Percentiles rank a stretch among this genome's conserved stretches.
Conservation (phyloP, 2,797 vertebrate species). For the Xerus rutilus region DNA sequence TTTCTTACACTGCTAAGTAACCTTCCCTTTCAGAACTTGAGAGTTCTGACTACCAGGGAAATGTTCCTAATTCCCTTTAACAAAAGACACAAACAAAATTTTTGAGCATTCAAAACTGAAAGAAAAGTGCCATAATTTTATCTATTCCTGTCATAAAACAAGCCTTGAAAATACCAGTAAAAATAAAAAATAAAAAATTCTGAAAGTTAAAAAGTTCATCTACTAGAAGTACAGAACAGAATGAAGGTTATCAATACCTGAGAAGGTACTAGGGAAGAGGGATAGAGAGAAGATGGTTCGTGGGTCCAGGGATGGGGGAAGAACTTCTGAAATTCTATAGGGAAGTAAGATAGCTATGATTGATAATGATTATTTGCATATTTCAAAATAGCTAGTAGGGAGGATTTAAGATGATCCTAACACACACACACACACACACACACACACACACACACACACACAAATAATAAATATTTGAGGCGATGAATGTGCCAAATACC, state of each 20-base stretch:
- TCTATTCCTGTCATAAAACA: neutral
- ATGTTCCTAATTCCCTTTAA: neutral
- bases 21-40: neutral
- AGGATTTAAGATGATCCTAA: neutral
- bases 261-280: neutral
- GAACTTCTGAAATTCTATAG: neutral
- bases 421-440: neutral
- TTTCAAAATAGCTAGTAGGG: neutral
- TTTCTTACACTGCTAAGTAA: slow-evolving; percentile 2
- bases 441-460: neutral
- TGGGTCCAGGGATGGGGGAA: neutral
- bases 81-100: neutral
- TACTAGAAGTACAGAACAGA: neutral
- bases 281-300: neutral
- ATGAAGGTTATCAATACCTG: neutral
- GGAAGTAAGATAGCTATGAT: neutral
- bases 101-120: slow-evolving; percentile 17
- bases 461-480: neutral
- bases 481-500: neutral
- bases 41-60: neutral
- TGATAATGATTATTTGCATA: neutral
- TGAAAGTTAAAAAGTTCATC: neutral
- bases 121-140: slow-evolving; percentile 15
- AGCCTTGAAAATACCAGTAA: slow-evolving; percentile 25
- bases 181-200: neutral